These are phyloP conservation scores for Glaucomys volans DNA, from an alignment of 2,113 vertebrate species.

Conservation along the genomic window DNA sequence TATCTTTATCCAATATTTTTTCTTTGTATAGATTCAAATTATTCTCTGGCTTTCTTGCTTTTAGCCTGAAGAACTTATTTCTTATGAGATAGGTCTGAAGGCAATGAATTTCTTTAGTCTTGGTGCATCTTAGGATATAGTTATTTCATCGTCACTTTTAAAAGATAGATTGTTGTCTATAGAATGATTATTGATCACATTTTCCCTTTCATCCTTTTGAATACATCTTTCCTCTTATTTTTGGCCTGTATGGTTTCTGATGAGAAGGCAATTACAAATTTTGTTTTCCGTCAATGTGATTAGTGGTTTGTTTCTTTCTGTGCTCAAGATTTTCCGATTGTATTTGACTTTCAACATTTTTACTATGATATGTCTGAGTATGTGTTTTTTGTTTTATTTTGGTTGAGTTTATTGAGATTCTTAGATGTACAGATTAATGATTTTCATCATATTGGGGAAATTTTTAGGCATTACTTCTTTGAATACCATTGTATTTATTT, in stretches of 20 bases:
- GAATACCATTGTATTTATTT: not conserved
- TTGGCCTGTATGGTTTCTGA: not conserved
- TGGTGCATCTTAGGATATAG: too few species aligned
- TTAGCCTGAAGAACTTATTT: not conserved
- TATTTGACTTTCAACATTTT: not conserved
- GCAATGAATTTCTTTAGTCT: not conserved
- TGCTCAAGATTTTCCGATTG: not conserved
- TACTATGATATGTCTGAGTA: not conserved
- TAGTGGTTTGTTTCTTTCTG: not conserved
- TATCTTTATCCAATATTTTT: not conserved
- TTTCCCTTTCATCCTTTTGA: not conserved
- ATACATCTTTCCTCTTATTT: not conserved
- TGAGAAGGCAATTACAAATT: not conserved
- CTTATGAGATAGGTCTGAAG: not conserved
- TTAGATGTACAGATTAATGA: not conserved
- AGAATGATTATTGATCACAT: not conserved
- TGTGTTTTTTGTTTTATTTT: not conserved
- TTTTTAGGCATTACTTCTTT: not conserved
- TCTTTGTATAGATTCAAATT: not conserved
- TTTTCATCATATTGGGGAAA: not conserved
- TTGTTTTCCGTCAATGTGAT: not conserved
- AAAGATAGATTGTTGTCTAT: not conserved
- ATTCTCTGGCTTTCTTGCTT: not conserved
- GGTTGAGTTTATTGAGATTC: not conserved
- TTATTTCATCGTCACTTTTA: not conserved